These are phyloP conservation scores for Hipparchia semele DNA, from an alignment of 2,888 invertebrate genomes.

Conservation along the genomic window DNA sequence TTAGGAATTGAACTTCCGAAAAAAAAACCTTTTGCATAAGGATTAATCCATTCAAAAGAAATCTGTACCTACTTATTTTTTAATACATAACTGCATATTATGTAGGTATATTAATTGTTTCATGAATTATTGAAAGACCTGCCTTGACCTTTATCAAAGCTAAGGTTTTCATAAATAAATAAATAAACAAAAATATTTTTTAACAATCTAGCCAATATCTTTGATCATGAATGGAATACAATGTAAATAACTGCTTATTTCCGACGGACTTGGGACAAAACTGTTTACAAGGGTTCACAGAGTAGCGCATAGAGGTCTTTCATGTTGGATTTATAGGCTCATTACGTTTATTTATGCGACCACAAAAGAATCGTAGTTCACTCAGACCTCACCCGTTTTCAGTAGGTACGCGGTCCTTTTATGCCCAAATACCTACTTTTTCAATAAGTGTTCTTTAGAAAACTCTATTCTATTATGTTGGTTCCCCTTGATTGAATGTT, in stretches of 20 bases:
- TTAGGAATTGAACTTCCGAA: too few relatives aligned
- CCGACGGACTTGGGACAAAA: constrained; percentile 16
- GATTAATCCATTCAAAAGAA: too few relatives aligned
- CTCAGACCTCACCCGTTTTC: constrained; percentile 3
- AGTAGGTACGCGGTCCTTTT: neutral
- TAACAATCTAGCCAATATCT: neutral
- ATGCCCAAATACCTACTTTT: neutral
- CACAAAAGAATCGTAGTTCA: constrained; percentile 23
- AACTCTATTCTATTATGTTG: neutral
- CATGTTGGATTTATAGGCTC: constrained; percentile 19
- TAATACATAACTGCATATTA: too few relatives aligned
- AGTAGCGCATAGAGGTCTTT: constrained; percentile 18
- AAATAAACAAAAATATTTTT: neutral
- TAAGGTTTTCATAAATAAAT: too few relatives aligned
- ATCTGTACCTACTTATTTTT: too few relatives aligned
- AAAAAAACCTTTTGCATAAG: too few relatives aligned
- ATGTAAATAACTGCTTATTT: constrained; percentile 6
- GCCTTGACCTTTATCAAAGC: too few relatives aligned
- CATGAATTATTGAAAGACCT: too few relatives aligned
- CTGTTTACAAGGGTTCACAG: constrained; percentile 24
- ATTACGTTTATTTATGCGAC: constrained; percentile 25
- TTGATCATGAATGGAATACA: neutral
- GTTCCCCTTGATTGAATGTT: too few relatives aligned
- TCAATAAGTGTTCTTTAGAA: neutral
- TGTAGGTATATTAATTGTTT: too few relatives aligned